Conservation (phyloP, 2,113 vertebrate genomes). For the Heterotilapia buettikoferi region DNA sequence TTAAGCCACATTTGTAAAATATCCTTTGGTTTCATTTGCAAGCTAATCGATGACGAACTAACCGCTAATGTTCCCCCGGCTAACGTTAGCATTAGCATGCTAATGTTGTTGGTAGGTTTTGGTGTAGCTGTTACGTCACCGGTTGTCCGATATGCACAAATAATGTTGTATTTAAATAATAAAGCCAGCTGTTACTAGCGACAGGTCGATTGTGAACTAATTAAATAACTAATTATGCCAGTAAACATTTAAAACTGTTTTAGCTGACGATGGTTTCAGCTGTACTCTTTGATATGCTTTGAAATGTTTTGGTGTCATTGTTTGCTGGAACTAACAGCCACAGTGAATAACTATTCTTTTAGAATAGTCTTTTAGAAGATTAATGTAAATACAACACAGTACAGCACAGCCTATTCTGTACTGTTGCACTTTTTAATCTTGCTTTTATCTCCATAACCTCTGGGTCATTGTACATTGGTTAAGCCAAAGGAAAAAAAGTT, state of each 20-base stretch:
- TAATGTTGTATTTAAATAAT: background rate
- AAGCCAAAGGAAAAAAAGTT: background rate
- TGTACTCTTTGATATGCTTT: background rate
- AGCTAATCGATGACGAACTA: background rate
- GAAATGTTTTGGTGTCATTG: background rate
- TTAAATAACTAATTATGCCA: background rate
- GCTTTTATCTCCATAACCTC: background rate
- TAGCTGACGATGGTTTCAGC: background rate
- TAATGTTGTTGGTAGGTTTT: background rate
- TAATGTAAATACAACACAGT: background rate
- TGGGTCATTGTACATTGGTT: background rate
- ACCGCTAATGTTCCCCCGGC: background rate
- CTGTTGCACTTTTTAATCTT: background rate
- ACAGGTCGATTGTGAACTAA: background rate
- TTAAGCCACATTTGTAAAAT: background rate
- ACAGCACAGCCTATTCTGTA: background rate
- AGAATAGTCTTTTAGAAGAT: background rate
- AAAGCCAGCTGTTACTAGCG: background rate
- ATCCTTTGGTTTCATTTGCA: background rate
- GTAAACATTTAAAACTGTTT: background rate
- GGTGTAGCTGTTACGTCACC: background rate
- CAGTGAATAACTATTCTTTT: background rate
- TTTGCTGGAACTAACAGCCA: background rate
- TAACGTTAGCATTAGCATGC: background rate
- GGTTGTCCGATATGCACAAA: background rate